Conservation (phyloP, 2,888 invertebrate genomes). For the Andricus curvator region DNA sequence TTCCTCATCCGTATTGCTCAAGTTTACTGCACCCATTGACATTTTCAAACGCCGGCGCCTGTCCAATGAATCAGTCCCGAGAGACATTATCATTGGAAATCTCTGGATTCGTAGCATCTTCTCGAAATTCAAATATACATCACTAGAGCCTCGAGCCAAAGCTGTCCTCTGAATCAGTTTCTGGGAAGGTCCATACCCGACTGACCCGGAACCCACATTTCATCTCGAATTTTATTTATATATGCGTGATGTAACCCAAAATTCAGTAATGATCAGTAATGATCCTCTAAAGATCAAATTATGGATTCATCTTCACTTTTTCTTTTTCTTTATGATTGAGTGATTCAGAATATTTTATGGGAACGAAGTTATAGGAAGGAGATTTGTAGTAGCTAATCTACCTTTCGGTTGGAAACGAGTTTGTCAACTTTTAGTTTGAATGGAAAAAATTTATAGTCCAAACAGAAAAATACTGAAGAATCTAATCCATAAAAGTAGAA, state of each 20-base stretch:
- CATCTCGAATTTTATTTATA: conserved; percentile 53
- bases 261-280: neutral
- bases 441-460: no score
- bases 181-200: conserved; percentile 51
- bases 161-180: conserved; percentile 60
- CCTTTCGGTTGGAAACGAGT: neutral
- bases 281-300: neutral
- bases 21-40: conserved; percentile 4
- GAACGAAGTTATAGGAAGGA: neutral
- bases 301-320: neutral
- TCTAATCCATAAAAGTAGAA: no score
- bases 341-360: neutral
- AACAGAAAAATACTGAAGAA: no score
- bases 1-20: neutral
- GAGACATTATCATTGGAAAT: conserved; percentile 44
- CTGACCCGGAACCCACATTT: conserved; percentile 52
- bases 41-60: neutral
- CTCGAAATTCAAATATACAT: conserved; percentile 54
- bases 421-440: neutral
- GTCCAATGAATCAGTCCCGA: conserved; percentile 54
- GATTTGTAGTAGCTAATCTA: neutral
- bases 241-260: conserved; percentile 6
- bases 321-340: neutral
- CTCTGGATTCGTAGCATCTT: conserved; percentile 47
- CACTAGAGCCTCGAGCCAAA: conserved; percentile 59